Evolutionary conservation across 2,113 vertebrate species (phyloP), one percentile per base, ranked within the genome.

Genomic region (Sylvia atricapilla): DNA sequence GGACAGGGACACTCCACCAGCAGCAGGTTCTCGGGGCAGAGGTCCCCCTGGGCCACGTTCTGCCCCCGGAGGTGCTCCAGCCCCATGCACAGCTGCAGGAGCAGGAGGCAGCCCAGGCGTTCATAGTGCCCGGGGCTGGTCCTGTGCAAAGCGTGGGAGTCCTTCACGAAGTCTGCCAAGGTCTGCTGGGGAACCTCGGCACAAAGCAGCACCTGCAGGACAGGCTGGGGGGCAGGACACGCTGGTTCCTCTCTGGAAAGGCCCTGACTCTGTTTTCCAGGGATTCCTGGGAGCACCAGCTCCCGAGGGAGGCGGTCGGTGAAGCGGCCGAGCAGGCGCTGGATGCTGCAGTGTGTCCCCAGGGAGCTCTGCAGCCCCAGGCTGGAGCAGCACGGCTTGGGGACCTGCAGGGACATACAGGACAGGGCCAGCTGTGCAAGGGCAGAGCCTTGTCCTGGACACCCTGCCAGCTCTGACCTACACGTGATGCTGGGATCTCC

Each of bases 1-100:
- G 59, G 25, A 84, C 55, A 11, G 0, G 83, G 84, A 47, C 92
- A 81, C 96, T 89, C 97, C 64, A 95, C 95, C 76, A 99, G 90
- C 74, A 98, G 95, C 76, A 99, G 92, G 87, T 97, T 97, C 79
- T 95, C 93, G 0, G 97, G 97, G 53, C 92, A 94, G 39, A 99
- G 95, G 53, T 98, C 94, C 1, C 91, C 87, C 53, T 94, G 94
- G 11, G 56, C 76, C 20, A 62, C 30, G 1, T 95, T 90, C 37
- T 91, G 88, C 14, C 17, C 55, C 63, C 56, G 97, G 74, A 99
- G 97, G 64, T 97, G 94, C 77, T 98, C 98, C 67, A 98, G 94
- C 44, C 98, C 98, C 4, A 55, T 27, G 64, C 98, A 95, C 52
- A 98, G 89, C 97, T 99, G 98, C 86, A 99, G 97, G 39, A 99